Evolutionary conservation across 1,140 invertebrate species (phyloP).

Genomic region (Drosophila jambulina): DNA sequence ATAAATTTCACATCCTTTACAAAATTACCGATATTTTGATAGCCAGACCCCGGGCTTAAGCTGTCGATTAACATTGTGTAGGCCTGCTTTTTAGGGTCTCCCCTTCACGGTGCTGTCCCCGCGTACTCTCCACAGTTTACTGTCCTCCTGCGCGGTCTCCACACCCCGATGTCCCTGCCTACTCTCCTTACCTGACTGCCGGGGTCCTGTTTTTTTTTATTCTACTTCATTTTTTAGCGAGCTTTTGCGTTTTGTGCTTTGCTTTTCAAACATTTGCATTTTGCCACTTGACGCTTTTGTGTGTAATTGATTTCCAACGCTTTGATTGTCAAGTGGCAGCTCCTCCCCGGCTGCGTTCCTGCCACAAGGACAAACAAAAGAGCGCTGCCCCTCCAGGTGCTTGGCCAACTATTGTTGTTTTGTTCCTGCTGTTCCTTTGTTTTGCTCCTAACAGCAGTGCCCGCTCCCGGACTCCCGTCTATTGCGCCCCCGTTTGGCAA

Average conservation of each 20-base stretch:
- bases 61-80: conserved; percentile 62
- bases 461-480: background rate
- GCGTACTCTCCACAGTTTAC: background rate
- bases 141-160: conserved; percentile 1
- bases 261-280: conserved; percentile 65
- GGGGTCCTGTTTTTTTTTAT: background rate
- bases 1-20: conserved; percentile 75
- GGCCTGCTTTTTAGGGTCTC: background rate
- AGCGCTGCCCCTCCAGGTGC: conserved; percentile 23
- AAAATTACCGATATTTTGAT: conserved; percentile 71
- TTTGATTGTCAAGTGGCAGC: conserved; percentile 74
- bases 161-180: background rate
- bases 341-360: background rate
- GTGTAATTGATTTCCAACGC: conserved; percentile 77
- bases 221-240: background rate
- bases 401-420: conserved; percentile 49
- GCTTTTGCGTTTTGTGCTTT: conserved; percentile 38
- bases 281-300: conserved; percentile 75
- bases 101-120: too few relatives aligned
- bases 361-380: conserved; percentile 33
- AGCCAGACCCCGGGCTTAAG: conserved; percentile 34
- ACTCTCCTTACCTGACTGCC: background rate
- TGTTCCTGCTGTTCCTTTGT: conserved; percentile 35
- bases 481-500: background rate
- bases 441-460: conserved; percentile 41